phyloP scores from a whole-genome alignment of 35 echinoderm and acorn worm species.

The Patiria miniata region DNA sequence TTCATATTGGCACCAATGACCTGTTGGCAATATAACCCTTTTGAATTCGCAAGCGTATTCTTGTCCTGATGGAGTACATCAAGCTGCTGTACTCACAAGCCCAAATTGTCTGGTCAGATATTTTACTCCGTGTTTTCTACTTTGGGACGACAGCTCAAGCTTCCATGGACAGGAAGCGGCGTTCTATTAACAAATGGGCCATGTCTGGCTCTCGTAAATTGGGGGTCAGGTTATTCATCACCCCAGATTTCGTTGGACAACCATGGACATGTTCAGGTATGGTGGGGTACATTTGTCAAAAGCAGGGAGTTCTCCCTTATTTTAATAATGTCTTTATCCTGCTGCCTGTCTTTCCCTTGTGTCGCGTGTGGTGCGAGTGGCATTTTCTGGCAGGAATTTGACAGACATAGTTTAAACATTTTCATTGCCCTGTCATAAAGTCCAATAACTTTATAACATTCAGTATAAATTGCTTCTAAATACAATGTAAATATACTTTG shows the following conservation, averaged over 20 bases:
- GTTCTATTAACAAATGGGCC: background rate
- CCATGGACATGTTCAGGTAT: too few species aligned
- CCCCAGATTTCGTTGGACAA: background rate
- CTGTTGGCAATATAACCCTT: background rate
- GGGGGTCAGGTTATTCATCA: background rate
- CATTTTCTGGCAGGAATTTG: too few species aligned
- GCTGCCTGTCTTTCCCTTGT: too few species aligned
- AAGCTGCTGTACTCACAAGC: background rate
- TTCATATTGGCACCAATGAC: background rate
- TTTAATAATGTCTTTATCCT: too few species aligned
- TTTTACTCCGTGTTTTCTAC: background rate
- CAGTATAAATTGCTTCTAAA: too few species aligned
- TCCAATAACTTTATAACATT: too few species aligned
- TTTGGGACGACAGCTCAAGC: background rate
- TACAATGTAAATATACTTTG: too few species aligned
- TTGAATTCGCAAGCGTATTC: background rate
- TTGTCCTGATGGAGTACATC: background rate
- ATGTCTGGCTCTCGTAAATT: background rate
- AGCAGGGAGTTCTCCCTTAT: too few species aligned
- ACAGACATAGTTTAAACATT: too few species aligned
- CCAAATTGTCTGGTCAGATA: background rate
- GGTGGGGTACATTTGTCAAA: background rate
- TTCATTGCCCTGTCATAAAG: too few species aligned
- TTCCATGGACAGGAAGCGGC: background rate
- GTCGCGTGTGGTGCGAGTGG: too few species aligned